Conservation (phyloP, 2,888 invertebrate species). For the Andricus quercusramuli region DNA sequence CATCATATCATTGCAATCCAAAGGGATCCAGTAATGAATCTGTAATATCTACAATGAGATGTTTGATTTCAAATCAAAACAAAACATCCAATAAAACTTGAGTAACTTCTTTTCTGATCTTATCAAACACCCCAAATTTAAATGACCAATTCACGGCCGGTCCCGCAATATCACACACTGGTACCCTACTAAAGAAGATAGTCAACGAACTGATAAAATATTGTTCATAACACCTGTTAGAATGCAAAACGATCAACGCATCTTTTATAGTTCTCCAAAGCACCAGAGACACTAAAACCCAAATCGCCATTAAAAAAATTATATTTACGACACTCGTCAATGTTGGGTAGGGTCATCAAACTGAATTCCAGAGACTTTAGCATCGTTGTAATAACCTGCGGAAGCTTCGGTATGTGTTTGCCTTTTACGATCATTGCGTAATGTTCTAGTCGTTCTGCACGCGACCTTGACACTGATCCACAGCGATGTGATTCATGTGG, state of each 20-base stretch:
- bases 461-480: slow-evolving; percentile 76
- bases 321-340: slow-evolving; percentile 26
- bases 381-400: slow-evolving; percentile 47
- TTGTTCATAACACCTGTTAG: not conserved
- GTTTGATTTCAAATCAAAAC: too few relatives aligned
- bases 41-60: too few relatives aligned
- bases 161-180: too few relatives aligned
- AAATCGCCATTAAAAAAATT: not conserved
- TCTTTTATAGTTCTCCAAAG: not conserved
- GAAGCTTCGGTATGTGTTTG: slow-evolving; percentile 52
- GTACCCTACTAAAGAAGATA: too few relatives aligned
- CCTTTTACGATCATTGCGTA: slow-evolving; percentile 69
- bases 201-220: too few relatives aligned
- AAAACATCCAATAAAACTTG: too few relatives aligned
- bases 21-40: too few relatives aligned
- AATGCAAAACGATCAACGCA: not conserved
- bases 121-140: too few relatives aligned
- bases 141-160: too few relatives aligned
- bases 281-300: not conserved
- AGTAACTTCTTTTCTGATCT: too few relatives aligned
- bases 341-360: slow-evolving; percentile 27
- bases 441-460: slow-evolving; percentile 57
- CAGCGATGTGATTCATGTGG: slow-evolving; percentile 61
- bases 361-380: slow-evolving; percentile 48
- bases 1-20: too few relatives aligned